A percentile compares a stretch with the other conserved stretches of the same genome.
Evolutionary conservation across 2,113 vertebrate species (phyloP).

Genomic region (Colinus virginianus): DNA sequence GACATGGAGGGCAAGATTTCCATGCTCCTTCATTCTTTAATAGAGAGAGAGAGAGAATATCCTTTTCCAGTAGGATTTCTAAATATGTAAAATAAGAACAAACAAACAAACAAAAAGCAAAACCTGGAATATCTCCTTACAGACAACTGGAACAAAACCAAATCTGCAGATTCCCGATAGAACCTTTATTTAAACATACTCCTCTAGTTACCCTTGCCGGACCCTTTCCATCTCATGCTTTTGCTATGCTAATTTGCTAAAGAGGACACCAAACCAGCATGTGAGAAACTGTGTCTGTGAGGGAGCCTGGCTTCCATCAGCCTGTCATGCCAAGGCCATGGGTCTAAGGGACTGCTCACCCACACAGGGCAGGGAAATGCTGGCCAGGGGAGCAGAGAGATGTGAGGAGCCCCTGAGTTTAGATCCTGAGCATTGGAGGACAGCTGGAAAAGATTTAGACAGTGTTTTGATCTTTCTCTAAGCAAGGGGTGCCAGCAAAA

Average conservation of each 20-base stretch:
- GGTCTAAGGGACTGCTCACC: neutral
- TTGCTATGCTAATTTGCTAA: neutral
- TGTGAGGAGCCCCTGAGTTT: neutral
- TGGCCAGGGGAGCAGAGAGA: neutral
- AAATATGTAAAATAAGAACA: neutral
- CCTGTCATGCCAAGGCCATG: accelerated
- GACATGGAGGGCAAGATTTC: neutral
- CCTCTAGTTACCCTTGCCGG: neutral
- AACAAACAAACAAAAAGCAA: neutral
- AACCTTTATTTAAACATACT: neutral
- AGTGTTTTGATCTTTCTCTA: neutral
- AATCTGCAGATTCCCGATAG: accelerated
- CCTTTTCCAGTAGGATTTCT: neutral
- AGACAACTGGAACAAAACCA: neutral
- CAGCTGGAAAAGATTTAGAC: conserved; percentile 63
- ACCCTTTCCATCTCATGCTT: neutral
- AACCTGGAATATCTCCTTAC: neutral
- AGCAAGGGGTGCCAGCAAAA: conserved; percentile 24
- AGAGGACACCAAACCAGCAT: neutral
- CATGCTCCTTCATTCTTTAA: neutral
- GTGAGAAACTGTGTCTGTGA: neutral
- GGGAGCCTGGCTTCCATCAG: neutral
- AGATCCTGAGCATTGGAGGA: neutral
- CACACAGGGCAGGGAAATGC: neutral
- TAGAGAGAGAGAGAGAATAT: neutral